Evolutionary conservation across 2,888 invertebrate species (phyloP).

Genomic region (Dorcus hopei): DNA sequence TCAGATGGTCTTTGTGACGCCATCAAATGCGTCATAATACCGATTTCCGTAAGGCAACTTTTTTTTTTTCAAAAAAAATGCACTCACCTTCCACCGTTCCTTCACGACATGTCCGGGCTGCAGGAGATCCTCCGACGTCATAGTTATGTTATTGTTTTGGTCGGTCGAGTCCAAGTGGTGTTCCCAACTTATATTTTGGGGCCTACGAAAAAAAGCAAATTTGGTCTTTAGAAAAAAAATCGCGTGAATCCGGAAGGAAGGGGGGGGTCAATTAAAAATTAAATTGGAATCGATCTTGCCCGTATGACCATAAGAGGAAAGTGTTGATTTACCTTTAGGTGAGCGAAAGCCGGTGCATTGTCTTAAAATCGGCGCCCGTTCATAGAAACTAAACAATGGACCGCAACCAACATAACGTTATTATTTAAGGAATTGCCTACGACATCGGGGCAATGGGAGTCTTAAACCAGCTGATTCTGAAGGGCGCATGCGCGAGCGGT

Average conservation of each 20-base stretch:
- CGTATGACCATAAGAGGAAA: not conserved
- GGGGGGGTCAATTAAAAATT: no score
- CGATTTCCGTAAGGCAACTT: no score
- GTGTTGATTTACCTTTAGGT: no score
- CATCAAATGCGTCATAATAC: no score
- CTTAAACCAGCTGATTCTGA: constrained; percentile 37
- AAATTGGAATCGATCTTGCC: no score
- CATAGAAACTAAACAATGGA: not conserved
- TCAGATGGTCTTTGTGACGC: no score
- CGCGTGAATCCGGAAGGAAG: not conserved
- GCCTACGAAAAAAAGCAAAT: constrained; percentile 35
- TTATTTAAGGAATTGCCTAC: constrained; percentile 12
- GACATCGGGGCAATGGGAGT: constrained; percentile 2
- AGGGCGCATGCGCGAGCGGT: constrained; percentile 33
- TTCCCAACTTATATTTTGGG: constrained; percentile 48
- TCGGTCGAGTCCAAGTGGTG: constrained; percentile 53
- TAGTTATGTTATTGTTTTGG: constrained; percentile 72
- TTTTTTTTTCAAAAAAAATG: not conserved
- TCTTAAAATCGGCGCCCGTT: not conserved
- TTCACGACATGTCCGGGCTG: constrained; percentile 97
- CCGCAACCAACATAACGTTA: constrained; percentile 12
- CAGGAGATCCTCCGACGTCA: constrained; percentile 90
- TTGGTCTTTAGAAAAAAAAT: not conserved
- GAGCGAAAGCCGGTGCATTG: no score
- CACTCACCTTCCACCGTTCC: constrained; percentile 96